phyloP scores from a whole-genome alignment of 92 coral and sea anemone species.

The Zoanthus sansibaricus region DNA sequence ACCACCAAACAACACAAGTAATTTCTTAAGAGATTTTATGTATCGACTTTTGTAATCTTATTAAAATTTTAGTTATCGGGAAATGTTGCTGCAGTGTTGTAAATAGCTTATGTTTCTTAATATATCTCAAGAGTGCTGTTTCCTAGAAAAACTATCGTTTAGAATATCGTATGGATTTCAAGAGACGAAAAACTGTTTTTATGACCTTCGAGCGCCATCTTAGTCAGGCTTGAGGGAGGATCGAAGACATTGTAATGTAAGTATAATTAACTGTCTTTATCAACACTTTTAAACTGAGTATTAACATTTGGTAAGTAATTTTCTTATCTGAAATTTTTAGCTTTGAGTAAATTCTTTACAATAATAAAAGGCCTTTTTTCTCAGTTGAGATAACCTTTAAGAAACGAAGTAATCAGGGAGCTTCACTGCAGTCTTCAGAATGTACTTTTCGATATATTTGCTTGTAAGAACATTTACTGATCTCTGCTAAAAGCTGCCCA shows the following conservation, averaged over 20 bases:
- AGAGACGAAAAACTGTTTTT: not conserved
- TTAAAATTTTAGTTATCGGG: conserved; percentile 30
- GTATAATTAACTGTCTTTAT: not conserved
- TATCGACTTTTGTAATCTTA: conserved; percentile 25
- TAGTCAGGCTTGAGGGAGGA: not conserved
- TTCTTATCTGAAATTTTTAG: not conserved
- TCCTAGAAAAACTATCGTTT: not conserved
- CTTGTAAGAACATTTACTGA: not conserved
- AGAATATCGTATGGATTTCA: not conserved
- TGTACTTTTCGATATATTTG: not conserved
- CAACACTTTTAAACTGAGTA: not conserved
- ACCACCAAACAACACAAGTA: conserved; percentile 39
- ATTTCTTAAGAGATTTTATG: conserved; percentile 11
- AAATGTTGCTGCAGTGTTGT: not conserved
- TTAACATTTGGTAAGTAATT: not conserved
- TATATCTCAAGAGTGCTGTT: not conserved
- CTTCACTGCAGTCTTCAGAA: too few species aligned
- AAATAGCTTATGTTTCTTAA: not conserved
- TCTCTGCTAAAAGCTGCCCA: not conserved
- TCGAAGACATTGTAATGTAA: conserved; percentile 7
- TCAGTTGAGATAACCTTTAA: too few species aligned
- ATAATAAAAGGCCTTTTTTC: not conserved
- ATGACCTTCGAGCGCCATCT: not conserved
- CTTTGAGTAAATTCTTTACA: too few species aligned
- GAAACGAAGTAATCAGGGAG: too few species aligned